Base-by-base conservation (phyloP, 2,888 invertebrate genomes). In the Nowickia ferox region DNA sequence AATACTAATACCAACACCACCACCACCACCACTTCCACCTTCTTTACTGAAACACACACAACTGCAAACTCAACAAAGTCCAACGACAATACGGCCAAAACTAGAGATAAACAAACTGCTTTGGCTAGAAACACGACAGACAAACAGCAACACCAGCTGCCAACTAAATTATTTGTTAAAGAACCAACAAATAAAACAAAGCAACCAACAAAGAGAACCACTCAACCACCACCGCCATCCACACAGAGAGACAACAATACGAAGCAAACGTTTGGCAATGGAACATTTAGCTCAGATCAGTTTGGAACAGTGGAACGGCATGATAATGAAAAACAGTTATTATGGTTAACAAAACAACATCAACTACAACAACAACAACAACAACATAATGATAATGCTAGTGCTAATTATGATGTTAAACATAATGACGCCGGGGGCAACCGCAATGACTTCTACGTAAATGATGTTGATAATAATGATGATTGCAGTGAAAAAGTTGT, bases 121-220 rank as follows among this genome's bases (percentile, higher is more conserved):
- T 84, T 87, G 80, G 59, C 76, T 71, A 84, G 84, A 78, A 76
- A 76, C 71, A 82, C 68, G 55, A 65, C 78, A 82, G 78, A 85
- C 68, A 71, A 81, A 84, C 82, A 53, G 40, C 68, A 74, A 84
- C 78, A 84, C 53, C 84, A 87, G 87, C 84, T 88, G 84, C 75
- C 77, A 84, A 75, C 65, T 76, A 78, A 75, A 72, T 48, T 63
- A 65, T 79, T 80, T 78, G 83, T 87, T 84, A 86, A 84, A 86
- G 86, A 82, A 82, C 82, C 84, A 84, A 57, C 87, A 90, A 78
- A 87, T 87, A 86, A 88, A 88, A 75, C 87, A 88, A 48, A 87
- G 66, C 66, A 72, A 61, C 66, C 42, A 66, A 22, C 30, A 53
- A 71, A 68, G 74, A 72, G 66, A 74, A n/a, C 46, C 57, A 46